phyloP scores from a whole-genome alignment of 2,888 invertebrate species.

The Leucoptera coffeella region DNA sequence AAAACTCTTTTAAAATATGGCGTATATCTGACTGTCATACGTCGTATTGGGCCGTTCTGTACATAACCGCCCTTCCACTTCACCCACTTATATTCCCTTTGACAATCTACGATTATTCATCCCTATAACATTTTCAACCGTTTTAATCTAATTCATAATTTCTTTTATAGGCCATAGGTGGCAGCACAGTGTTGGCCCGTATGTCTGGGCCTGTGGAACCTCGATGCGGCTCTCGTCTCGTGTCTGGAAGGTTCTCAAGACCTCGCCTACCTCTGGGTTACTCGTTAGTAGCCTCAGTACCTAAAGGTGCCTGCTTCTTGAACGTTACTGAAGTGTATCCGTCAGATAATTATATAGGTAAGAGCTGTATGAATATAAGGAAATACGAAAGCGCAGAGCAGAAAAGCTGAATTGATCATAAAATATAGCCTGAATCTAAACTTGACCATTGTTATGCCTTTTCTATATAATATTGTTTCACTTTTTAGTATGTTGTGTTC shows the following conservation, averaged over 20 bases:
- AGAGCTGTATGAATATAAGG: constrained; percentile 8
- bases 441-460: background rate
- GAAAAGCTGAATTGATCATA: constrained; percentile 2
- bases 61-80: too few species aligned
- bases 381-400: constrained; percentile 1
- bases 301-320: constrained; percentile 80
- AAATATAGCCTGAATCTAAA: constrained; percentile 3
- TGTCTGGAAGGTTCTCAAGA: constrained; percentile 80
- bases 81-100: too few species aligned
- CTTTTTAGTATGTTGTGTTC: too few species aligned
- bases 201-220: constrained; percentile 16
- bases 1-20: too few species aligned
- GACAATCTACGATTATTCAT: too few species aligned
- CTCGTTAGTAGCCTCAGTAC: constrained; percentile 77
- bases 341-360: constrained; percentile 81
- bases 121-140: too few species aligned
- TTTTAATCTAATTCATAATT: background rate
- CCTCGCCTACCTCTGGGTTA: constrained; percentile 78
- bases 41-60: too few species aligned
- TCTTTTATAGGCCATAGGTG: constrained; percentile 69
- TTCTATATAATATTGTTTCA: too few species aligned
- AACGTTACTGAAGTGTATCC: constrained; percentile 77
- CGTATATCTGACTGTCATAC: too few species aligned
- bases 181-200: constrained; percentile 77
- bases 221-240: constrained; percentile 59